Base-by-base conservation (phyloP, 1,140 invertebrate genomes). In the Bombus terrestris region DNA sequence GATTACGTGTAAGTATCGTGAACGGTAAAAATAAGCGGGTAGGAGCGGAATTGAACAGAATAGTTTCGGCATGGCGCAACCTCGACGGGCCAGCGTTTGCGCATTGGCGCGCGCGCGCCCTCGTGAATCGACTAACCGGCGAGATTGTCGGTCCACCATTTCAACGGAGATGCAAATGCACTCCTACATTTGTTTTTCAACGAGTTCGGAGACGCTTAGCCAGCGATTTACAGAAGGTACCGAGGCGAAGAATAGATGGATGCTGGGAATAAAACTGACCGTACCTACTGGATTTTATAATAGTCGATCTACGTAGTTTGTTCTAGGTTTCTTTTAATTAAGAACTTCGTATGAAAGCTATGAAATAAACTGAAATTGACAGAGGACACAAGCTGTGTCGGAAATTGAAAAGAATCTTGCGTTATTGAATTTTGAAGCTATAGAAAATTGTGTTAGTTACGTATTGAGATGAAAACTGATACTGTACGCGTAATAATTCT, bases 1-100 rank as follows among this genome's bases (percentile, higher is more conserved):
- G 71, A 74, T 81, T 86, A 75, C 77, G 77, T 71, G 18, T 53
- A 79, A 84, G 57, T 81, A 85, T 64, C 77, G 73, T 12, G 41
- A 74, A 59, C 25, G 75, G 53, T 62, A 59, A 39, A 72, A 80
- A 79, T 80, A 84, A 84, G 76, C 57, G 47, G 47, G 37, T 18
- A 41, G 73, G n/a, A 68, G 25, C 37, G 25, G 57, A 75, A 87
- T 85, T 25, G 86, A 88, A 74, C 25, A 9, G 39, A 43, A 53
- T 43, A n/a, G 25, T 25, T 37, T 41, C 43, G 73, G 43, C 3
- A 68, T 68, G 73, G 35, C 15, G 25, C 73, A 39, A 18, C 35
- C 41, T 25, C 32, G 32, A 15, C 28, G 59, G 18, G 2, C 15
- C 37, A 59, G 68, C 69, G 79, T 81, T 73, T 73, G 68, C 69